These are phyloP conservation scores for Drosophila takahashii DNA, from an alignment of 1,140 invertebrate genomes.

Conservation along the genomic window DNA sequence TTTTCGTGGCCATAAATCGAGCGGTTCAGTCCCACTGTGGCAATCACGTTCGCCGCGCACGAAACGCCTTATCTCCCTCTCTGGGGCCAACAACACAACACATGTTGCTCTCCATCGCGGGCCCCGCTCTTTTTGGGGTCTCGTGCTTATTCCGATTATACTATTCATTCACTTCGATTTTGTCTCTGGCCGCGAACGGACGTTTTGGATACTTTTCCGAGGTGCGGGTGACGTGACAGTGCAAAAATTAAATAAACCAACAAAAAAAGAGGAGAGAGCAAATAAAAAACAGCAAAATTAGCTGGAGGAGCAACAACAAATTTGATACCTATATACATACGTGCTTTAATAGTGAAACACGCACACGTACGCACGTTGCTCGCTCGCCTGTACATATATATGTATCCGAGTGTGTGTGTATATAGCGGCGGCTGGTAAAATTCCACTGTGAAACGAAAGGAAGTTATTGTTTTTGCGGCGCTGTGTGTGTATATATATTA, in stretches of 20 bases:
- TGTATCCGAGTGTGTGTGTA: constrained; percentile 46
- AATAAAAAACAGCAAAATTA: constrained; percentile 53
- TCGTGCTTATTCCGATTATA: constrained; percentile 52
- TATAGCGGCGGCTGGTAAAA: constrained; percentile 69
- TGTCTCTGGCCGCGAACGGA: constrained; percentile 59
- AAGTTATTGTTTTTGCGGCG: constrained; percentile 63
- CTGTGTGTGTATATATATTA: constrained; percentile 35
- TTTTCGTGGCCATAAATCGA: background rate
- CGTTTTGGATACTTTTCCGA: constrained; percentile 30
- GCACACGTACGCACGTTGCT: constrained; percentile 33
- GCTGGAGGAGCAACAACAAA: constrained; percentile 68
- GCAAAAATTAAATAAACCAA: constrained; percentile 44
- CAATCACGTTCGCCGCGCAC: constrained; percentile 76
- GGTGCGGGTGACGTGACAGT: constrained; percentile 69
- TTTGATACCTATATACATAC: constrained; percentile 32
- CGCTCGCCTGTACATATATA: constrained; percentile 18
- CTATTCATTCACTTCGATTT: constrained; percentile 80
- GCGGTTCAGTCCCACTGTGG: constrained; percentile 48
- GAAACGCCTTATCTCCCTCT: constrained; percentile 47
- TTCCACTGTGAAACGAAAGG: constrained; percentile 72
- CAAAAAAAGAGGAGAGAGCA: constrained; percentile 23
- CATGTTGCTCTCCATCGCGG: constrained; percentile 29
- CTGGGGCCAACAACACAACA: constrained; percentile 9
- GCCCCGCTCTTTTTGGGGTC: constrained; percentile 60
- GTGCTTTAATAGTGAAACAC: constrained; percentile 64